phyloP scores from a whole-genome alignment of 2,113 vertebrate species.

The Balaeniceps rex region DNA sequence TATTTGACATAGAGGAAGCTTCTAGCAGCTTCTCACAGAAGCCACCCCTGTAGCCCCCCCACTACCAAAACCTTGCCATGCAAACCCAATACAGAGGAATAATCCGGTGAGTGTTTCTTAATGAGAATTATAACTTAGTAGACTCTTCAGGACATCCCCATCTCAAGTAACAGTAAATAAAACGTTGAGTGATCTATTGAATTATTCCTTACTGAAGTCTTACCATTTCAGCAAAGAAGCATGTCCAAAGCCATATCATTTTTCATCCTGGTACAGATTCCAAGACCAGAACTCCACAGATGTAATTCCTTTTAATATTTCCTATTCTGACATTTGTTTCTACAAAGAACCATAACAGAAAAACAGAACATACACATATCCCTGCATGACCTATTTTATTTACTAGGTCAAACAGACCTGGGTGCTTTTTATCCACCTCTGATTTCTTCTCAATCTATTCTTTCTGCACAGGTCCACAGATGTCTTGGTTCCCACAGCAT shows the following conservation, averaged over 20 bases:
- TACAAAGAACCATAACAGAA: background rate
- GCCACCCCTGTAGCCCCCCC: too few species aligned
- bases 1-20: too few species aligned
- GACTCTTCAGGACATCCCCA: background rate
- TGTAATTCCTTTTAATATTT: background rate
- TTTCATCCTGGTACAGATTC: background rate
- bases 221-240: background rate
- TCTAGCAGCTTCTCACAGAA: too few species aligned
- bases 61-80: too few species aligned
- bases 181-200: background rate
- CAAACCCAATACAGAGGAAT: too few species aligned
- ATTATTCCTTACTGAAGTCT: background rate
- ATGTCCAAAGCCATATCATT: rapidly evolving
- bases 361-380: background rate
- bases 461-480: background rate
- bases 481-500: background rate
- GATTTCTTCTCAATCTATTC: background rate
- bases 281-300: background rate
- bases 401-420: background rate
- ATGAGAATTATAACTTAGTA: background rate
- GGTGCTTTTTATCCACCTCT: background rate
- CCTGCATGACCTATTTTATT: background rate
- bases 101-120: background rate
- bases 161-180: background rate
- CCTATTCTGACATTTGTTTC: background rate